Conservation (phyloP, 1,140 invertebrate species). For the Ridgeia piscesae region DNA sequence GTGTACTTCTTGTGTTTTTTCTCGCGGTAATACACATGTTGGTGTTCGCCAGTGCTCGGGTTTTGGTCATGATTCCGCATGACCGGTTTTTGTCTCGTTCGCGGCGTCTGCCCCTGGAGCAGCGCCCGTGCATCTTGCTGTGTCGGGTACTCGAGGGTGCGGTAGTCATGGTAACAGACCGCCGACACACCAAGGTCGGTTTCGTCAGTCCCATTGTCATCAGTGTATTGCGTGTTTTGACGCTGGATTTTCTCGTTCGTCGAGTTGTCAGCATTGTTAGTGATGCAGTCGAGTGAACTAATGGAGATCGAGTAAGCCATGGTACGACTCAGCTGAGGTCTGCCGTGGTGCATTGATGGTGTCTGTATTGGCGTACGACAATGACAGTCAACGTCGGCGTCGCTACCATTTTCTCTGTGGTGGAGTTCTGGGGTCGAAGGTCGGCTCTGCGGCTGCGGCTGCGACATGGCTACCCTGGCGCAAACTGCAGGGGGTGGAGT, state of each 20-base stretch:
- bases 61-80: slow-evolving; percentile 14
- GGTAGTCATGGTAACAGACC: slow-evolving; percentile 19
- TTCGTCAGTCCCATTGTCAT: not conserved
- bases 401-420: not conserved
- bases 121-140: not conserved
- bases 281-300: not conserved
- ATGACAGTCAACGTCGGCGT: not conserved
- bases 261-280: not conserved
- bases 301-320: not conserved
- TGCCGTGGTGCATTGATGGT: not conserved
- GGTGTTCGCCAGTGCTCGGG: slow-evolving; percentile 10
- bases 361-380: not conserved
- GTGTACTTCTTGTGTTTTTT: slow-evolving; percentile 3
- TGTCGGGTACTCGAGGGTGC: slow-evolving; percentile 9
- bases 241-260: slow-evolving; percentile 11
- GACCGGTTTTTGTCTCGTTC: slow-evolving; percentile 18
- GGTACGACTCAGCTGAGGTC: not conserved
- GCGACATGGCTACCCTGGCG: not conserved
- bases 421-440: not conserved
- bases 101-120: not conserved
- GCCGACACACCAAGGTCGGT: not conserved
- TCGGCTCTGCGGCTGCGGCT: slow-evolving; percentile 7
- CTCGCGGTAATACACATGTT: slow-evolving; percentile 23
- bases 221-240: slow-evolving; percentile 12
- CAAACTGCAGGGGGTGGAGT: not conserved